phyloP scores from a whole-genome alignment of 2,113 vertebrate species.

The Cygnus buccinator region DNA sequence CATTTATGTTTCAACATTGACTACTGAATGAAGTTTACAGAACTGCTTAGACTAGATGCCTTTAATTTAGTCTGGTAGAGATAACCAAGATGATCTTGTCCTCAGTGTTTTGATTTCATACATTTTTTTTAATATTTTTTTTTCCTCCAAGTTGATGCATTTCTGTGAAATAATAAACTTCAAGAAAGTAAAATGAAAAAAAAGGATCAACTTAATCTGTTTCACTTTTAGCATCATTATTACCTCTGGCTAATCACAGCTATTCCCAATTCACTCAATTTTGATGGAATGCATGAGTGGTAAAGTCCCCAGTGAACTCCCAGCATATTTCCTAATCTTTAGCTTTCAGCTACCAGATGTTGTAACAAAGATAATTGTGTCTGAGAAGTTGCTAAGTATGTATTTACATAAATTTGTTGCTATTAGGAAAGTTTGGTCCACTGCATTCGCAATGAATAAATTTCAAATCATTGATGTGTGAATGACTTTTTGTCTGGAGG shows the following conservation, averaged over 20 bases:
- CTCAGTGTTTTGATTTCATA: not conserved
- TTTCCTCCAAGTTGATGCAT: not conserved
- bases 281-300: not conserved
- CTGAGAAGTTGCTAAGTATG: not conserved
- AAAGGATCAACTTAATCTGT: accelerated
- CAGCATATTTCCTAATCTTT: not conserved
- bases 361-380: not conserved
- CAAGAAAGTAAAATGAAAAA: not conserved
- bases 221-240: not conserved
- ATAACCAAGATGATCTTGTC: not conserved
- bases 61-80: not conserved
- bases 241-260: not conserved
- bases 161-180: not conserved
- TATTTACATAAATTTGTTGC: not conserved
- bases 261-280: not conserved
- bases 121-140: accelerated
- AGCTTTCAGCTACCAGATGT: not conserved
- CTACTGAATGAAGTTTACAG: not conserved
- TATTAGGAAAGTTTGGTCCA: not conserved
- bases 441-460: not conserved
- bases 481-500: not conserved
- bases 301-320: not conserved
- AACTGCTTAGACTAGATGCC: not conserved
- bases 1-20: not conserved
- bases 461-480: not conserved